A percentile compares a stretch with the other conserved stretches of the same genome.
Conservation (phyloP, 2,888 invertebrate genomes). For the Aethes cnicana region DNA sequence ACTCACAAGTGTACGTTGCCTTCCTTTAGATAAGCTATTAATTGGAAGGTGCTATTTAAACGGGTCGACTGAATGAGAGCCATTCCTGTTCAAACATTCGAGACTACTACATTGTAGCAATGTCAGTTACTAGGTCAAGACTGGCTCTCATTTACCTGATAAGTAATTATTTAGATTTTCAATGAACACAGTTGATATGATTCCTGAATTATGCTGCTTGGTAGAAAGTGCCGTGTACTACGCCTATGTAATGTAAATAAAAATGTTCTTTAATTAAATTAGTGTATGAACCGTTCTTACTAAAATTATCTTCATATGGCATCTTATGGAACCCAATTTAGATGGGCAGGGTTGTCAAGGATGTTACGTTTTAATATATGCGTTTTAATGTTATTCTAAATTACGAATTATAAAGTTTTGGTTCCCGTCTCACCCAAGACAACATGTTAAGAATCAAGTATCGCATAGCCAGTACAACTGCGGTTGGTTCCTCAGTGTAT, state of each 20-base stretch:
- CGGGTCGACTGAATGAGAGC: neutral
- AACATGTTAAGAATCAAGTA: too few species aligned
- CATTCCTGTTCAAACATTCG: neutral
- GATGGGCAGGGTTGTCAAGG: neutral
- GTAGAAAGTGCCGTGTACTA: slow-evolving; percentile 38
- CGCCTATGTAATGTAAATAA: slow-evolving; percentile 29
- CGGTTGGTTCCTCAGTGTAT: too few species aligned
- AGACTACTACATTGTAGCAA: too few species aligned
- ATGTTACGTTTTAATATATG: slow-evolving; percentile 4
- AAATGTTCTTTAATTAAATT: slow-evolving; percentile 41
- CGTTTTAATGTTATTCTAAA: too few species aligned
- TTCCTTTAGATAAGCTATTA: neutral
- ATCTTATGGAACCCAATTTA: slow-evolving; percentile 45
- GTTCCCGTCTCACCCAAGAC: too few species aligned
- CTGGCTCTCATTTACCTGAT: neutral
- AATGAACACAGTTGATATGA: neutral
- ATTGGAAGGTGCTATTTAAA: neutral
- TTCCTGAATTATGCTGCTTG: slow-evolving; percentile 5
- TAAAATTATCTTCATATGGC: slow-evolving; percentile 63
- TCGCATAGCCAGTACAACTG: too few species aligned
- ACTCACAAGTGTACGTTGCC: slow-evolving; percentile 8
- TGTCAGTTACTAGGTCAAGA: neutral
- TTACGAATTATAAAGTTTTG: too few species aligned
- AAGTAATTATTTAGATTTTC: slow-evolving; percentile 8
- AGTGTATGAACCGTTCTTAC: slow-evolving; percentile 64